Percentiles rank a stretch among this genome's conserved stretches.
Evolutionary conservation across 2,888 invertebrate genomes (phyloP).

Genomic region (Andrena hattorfiana): DNA sequence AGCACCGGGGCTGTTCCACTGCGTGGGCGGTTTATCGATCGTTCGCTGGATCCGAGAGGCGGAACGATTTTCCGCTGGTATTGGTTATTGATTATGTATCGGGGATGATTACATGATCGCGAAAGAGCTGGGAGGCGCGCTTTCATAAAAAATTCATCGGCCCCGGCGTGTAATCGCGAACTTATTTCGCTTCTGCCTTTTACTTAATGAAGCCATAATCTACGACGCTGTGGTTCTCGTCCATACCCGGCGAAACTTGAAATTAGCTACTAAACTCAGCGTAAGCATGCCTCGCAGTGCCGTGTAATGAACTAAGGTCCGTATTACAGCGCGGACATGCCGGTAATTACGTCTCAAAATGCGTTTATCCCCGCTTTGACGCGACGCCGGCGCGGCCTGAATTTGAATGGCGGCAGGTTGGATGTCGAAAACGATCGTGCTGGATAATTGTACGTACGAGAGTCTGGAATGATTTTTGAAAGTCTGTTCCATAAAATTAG

Average conservation of each 20-base stretch:
- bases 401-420: conserved; percentile 21
- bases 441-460: no score
- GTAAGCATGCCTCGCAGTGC: conserved; percentile 30
- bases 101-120: conserved; percentile 63
- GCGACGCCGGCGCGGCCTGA: conserved; percentile 10
- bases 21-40: conserved; percentile 65
- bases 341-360: conserved; percentile 37
- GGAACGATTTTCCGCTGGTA: conserved; percentile 53
- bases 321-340: conserved; percentile 34
- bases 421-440: neutral
- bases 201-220: conserved; percentile 58
- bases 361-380: conserved; percentile 20
- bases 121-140: conserved; percentile 7
- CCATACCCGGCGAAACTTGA: conserved; percentile 13
- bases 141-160: conserved; percentile 57
- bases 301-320: conserved; percentile 24
- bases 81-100: conserved; percentile 65
- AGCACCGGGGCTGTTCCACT: conserved; percentile 43
- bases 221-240: conserved; percentile 28
- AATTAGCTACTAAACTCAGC: conserved; percentile 47
- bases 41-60: conserved; percentile 39
- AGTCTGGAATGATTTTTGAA: no score
- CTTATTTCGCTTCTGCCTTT: conserved; percentile 29
- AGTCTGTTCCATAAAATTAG: no score
- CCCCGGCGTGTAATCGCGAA: conserved; percentile 38